Base-by-base conservation (phyloP, 2,113 vertebrate genomes). In the Danionella cerebrum region DNA sequence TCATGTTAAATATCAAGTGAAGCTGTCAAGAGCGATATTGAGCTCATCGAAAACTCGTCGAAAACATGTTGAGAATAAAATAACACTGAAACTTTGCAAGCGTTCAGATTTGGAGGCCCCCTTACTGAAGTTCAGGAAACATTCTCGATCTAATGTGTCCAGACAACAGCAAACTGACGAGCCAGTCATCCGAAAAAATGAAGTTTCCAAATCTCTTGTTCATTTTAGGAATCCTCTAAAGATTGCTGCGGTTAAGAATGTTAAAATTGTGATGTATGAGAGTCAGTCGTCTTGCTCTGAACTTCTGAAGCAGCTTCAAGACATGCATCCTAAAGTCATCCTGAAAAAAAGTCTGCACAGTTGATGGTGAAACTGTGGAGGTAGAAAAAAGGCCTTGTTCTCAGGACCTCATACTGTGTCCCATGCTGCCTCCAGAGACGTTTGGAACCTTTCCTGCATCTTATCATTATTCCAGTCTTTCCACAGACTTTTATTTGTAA, bases 251-350 rank as follows among this genome's bases (percentile, higher is more conserved):
- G 88, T 87, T 51, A 91, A 85, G 65, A 95, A 95, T 72, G 89
- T 98, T 73, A 98, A 97, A 83, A 96, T 99, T 71, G 91, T 96
- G 80, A 85, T 98, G 85, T 92, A 95, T 81, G 92, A 91, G 84
- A 87, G 87, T 71, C 79, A 95, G 64, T 96, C 92, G 80, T 89
- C 91, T 72, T 91, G 90, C 82, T 84, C 91, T 80, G 94, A 95
- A 80, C 81, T 81, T 80, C 79, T 98, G 76, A 96, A 94, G 85
- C 96, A 99, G 48, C 93, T 99, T 84, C 96, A 99, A 89, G 89
- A 96, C 84, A 96, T 97, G 92, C 94, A 86, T 86, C 96, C 95
- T 72, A 86, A 91, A 29, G 87, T 99, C 80, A 89, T 86, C 76
- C 86, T 99, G 80, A 91, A 91, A 83, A 95, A 87, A 78, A 88